phyloP scores from a whole-genome alignment of 2,888 invertebrate species.

The Drosophila niveifrons region DNA sequence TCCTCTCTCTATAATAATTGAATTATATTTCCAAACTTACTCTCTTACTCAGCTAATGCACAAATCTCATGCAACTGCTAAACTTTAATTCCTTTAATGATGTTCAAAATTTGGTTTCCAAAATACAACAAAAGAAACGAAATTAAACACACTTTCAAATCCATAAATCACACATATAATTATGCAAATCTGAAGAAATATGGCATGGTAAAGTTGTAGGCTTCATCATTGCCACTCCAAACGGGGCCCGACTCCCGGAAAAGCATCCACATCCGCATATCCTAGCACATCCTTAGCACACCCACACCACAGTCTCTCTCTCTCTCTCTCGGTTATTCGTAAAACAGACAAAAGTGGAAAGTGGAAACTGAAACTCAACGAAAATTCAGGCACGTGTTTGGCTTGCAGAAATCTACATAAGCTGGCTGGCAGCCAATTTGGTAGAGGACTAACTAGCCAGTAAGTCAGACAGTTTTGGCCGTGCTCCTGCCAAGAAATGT shows the following conservation, averaged over 20 bases:
- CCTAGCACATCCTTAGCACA: neutral
- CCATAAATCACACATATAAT: conserved; percentile 79
- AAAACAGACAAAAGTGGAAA: conserved; percentile 59
- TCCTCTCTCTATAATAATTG: no score
- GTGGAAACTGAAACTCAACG: conserved; percentile 66
- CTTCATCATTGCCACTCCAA: conserved; percentile 35
- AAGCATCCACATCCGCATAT: neutral
- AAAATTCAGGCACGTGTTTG: conserved; percentile 78
- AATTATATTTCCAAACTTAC: no score
- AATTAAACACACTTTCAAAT: conserved; percentile 56
- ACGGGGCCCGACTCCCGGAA: neutral
- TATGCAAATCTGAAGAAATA: conserved; percentile 76
- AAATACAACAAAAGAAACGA: conserved; percentile 33
- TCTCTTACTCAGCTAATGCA: neutral
- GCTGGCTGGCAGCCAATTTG: conserved; percentile 79
- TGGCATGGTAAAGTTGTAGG: conserved; percentile 58
- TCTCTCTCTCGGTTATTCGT: neutral
- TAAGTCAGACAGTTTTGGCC: conserved; percentile 57
- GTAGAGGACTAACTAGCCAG: conserved; percentile 73
- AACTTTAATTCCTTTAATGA: conserved; percentile 18
- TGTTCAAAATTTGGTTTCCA: conserved; percentile 5
- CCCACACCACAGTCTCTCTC: no score
- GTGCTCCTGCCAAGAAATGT: conserved; percentile 68
- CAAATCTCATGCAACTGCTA: neutral
- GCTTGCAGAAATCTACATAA: conserved; percentile 76